A percentile compares a stretch with the other conserved stretches of the same genome.
phyloP scores from a whole-genome alignment of 2,797 vertebrate genomes.

The Okamejei kenojei region DNA sequence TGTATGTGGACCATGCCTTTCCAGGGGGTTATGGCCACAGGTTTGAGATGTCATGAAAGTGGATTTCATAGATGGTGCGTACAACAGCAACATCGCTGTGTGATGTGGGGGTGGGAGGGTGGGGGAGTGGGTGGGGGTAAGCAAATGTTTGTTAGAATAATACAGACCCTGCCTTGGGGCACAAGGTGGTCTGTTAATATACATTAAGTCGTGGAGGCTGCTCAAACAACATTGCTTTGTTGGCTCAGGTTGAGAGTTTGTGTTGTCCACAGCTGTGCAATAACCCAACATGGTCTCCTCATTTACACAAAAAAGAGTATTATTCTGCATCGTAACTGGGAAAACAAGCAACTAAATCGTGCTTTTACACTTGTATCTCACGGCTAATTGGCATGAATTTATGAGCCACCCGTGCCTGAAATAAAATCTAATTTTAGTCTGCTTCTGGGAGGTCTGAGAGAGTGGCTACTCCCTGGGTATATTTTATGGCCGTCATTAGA shows the following conservation, averaged over 20 bases:
- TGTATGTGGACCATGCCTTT: no score
- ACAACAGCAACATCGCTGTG: no score
- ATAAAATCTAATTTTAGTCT: slow-evolving; percentile 3
- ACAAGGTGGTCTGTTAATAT: neutral
- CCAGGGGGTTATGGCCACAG: no score
- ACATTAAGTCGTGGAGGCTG: neutral
- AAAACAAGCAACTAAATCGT: neutral
- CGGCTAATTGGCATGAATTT: neutral
- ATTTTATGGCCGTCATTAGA: neutral
- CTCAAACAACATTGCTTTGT: neutral
- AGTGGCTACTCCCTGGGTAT: neutral
- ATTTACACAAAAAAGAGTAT: neutral
- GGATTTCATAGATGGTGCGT: no score
- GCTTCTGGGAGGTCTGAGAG: slow-evolving; percentile 18
- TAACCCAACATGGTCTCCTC: neutral
- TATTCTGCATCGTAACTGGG: neutral
- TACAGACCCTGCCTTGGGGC: neutral
- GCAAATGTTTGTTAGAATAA: neutral
- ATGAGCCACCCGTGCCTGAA: neutral
- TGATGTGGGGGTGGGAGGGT: no score
- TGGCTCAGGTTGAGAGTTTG: neutral
- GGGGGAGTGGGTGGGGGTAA: neutral
- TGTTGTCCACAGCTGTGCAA: neutral
- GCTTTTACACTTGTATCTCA: neutral
- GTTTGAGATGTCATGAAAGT: no score